phyloP scores from a whole-genome alignment of 1,140 invertebrate species.

The Anadara kagoshimensis region DNA sequence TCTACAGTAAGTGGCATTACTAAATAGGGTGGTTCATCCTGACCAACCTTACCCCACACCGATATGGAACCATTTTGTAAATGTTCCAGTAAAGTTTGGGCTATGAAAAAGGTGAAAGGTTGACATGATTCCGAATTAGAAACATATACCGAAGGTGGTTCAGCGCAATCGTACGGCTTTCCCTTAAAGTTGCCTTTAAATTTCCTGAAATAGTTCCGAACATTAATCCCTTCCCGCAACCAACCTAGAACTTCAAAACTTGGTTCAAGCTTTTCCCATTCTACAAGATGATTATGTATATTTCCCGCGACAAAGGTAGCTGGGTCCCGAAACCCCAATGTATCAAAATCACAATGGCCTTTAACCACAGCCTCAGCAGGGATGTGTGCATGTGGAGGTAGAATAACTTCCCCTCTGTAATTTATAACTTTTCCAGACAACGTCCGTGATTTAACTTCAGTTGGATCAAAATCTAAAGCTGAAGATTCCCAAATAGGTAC shows the following conservation, averaged over 20 bases:
- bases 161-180: not conserved
- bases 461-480: no score
- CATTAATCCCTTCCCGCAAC: conserved; percentile 3
- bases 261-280: conserved; percentile 2
- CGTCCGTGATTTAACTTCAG: no score
- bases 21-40: no score
- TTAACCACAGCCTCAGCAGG: conserved; percentile 1
- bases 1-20: no score
- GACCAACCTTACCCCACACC: no score
- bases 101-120: conserved; percentile 6
- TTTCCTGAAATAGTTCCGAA: not conserved
- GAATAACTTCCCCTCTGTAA: conserved; percentile 17
- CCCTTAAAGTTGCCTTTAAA: conserved; percentile 15
- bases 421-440: no score
- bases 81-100: no score
- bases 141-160: no score
- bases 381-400: not conserved
- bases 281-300: conserved; percentile 10
- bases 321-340: not conserved
- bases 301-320: not conserved
- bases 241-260: conserved; percentile 1
- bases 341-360: not conserved
- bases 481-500: no score
- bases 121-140: no score
- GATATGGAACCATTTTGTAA: no score